Evolutionary conservation across 2,888 invertebrate species (phyloP), one percentile per base, ranked within the genome.

Genomic region (Mycalesis mineus): DNA sequence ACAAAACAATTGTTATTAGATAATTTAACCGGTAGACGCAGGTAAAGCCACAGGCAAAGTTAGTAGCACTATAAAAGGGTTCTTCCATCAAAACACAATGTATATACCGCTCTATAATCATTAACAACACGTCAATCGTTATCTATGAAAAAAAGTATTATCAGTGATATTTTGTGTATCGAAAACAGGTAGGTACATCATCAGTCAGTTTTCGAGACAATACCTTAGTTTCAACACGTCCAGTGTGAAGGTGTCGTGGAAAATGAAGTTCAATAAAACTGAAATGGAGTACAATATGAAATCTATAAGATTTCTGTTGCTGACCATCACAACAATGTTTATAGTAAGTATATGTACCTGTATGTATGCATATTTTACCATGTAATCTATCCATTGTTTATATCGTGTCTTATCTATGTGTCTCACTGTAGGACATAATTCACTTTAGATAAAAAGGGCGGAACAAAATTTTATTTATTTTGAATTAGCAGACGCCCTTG

Each of bases 261-360:
- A 49, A 79, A 80, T 88, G 74, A 75, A 78, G 67, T 78, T 88
- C 28, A 78, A 67, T 7, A 88, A 87, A 58, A 78, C 84, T 0
- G 88, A 88, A 61, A 70, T 81, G 36, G 87, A 89, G 44, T 88
- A 88, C 71, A 86, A 85, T 50, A 82, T 88, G 88, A 88, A 85
- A 71, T 88, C 88, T 47, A 80, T 89, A 49, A 73, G 86, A 59
- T 88, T 88, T 78, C 78, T 89, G 2, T 67, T 88, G 73, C 62
- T 89, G 68, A 85, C 85, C 0, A 88, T 89, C 53, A 88, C 88
- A 0, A 69, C 80, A 3, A 88, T 89, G 88, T 89, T 87, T 66
- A 75, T 88, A 65, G 89, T 88, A 65, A 87, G 88, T 87, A 55
- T 29, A n/a, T 13, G 2, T 5, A 13, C n/a, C 13, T 37, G 13